A percentile compares a stretch with the other conserved stretches of the same genome.
These are phyloP conservation scores for Chrysina gloriosa DNA, from an alignment of 2,888 invertebrate genomes.

Conservation along the genomic window DNA sequence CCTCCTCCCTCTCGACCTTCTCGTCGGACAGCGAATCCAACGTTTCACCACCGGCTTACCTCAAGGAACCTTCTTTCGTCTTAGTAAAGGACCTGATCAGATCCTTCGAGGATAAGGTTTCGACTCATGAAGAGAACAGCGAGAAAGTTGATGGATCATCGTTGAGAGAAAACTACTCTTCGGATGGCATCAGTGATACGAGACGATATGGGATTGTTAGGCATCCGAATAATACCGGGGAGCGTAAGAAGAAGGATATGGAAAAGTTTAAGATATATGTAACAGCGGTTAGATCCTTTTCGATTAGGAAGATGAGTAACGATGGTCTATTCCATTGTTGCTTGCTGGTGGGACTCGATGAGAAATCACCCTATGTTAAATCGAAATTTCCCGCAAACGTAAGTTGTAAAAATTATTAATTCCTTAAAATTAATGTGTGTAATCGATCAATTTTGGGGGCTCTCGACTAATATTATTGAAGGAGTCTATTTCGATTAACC, in stretches of 20 bases:
- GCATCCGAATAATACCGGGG: constrained; percentile 42
- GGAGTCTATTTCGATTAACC: too few relatives aligned
- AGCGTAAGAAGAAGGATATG: constrained; percentile 42
- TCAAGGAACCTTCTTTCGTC: constrained; percentile 48
- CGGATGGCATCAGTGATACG: neutral
- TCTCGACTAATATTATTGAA: too few relatives aligned
- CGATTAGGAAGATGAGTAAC: constrained; percentile 62
- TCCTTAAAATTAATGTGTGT: neutral
- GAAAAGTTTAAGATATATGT: constrained; percentile 61
- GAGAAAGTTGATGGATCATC: neutral
- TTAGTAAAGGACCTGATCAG: constrained; percentile 57
- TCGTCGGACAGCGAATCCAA: constrained; percentile 65
- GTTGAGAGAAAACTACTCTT: constrained; percentile 2
- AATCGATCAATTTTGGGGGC: too few relatives aligned
- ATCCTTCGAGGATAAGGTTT: constrained; percentile 53
- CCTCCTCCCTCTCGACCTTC: constrained; percentile 58
- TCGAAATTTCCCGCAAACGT: constrained; percentile 77
- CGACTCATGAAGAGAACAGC: neutral
- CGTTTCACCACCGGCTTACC: constrained; percentile 61
- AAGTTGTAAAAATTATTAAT: constrained; percentile 54
- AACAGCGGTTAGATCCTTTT: constrained; percentile 71
- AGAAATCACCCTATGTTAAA: constrained; percentile 76
- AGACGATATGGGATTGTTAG: constrained; percentile 21
- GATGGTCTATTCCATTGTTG: constrained; percentile 74
- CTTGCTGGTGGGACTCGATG: constrained; percentile 75